Percentiles rank a stretch among this genome's conserved stretches.
These are phyloP conservation scores for Siphamia tubifer DNA, from an alignment of 2,113 vertebrate genomes.

Conservation along the genomic window DNA sequence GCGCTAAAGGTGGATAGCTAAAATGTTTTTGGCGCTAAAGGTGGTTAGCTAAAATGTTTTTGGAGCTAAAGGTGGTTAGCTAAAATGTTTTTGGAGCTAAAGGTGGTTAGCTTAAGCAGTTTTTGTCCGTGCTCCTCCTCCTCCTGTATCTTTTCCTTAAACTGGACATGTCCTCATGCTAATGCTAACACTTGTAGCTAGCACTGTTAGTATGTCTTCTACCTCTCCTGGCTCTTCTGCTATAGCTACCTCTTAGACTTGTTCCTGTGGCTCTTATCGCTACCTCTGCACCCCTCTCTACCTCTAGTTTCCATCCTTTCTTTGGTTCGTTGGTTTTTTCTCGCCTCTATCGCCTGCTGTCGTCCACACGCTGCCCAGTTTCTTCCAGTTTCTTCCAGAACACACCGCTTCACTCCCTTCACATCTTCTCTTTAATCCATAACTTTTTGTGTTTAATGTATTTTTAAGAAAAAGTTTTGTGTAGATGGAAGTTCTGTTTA, in stretches of 20 bases:
- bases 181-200: too few relatives aligned
- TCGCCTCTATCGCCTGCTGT: slow-evolving; percentile 74
- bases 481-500: slow-evolving; percentile 73
- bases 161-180: too few relatives aligned
- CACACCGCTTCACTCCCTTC: slow-evolving; percentile 44
- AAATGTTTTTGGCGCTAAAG: too few relatives aligned
- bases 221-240: slow-evolving; percentile 57
- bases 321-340: not conserved
- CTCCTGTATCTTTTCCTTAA: too few relatives aligned
- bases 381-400: slow-evolving; percentile 41
- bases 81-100: too few relatives aligned
- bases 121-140: too few relatives aligned
- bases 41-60: too few relatives aligned
- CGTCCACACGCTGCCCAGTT: slow-evolving; percentile 59
- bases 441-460: slow-evolving; percentile 79
- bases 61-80: too few relatives aligned
- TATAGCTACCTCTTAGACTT: slow-evolving; percentile 76
- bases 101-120: too few relatives aligned
- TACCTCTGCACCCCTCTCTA: slow-evolving; percentile 63
- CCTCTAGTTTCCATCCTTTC: slow-evolving; percentile 48
- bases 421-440: slow-evolving; percentile 72
- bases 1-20: too few relatives aligned
- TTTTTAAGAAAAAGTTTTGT: slow-evolving; percentile 82
- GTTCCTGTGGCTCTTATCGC: slow-evolving; percentile 54
- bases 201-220: slow-evolving; percentile 67